Conservation (phyloP, 2,888 invertebrate species). For the Agrotis exclamationis region DNA sequence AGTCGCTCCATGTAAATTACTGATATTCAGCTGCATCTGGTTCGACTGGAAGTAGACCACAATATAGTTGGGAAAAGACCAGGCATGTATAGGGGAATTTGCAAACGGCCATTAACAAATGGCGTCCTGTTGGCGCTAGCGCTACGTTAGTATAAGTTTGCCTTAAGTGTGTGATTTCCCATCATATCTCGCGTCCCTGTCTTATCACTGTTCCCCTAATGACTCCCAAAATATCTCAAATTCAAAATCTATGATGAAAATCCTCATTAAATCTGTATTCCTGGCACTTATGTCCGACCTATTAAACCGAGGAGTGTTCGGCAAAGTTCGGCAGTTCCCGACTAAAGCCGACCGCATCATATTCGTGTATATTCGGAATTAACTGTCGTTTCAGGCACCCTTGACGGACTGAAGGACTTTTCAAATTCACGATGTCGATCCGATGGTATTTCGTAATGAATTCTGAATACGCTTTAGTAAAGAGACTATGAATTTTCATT, state of each 20-base stretch:
- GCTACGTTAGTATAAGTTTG: too few relatives aligned
- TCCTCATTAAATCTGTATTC: constrained; percentile 20
- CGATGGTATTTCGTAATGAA: constrained; percentile 10
- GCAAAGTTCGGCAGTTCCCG: constrained; percentile 50
- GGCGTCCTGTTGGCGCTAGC: too few relatives aligned
- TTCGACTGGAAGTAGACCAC: too few relatives aligned
- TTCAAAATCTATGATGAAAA: constrained; percentile 22
- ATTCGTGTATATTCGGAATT: constrained; percentile 59
- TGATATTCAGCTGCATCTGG: too few relatives aligned
- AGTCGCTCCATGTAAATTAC: too few relatives aligned
- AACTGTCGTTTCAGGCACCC: constrained; percentile 59
- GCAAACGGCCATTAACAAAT: too few relatives aligned
- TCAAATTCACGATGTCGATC: constrained; percentile 53
- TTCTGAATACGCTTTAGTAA: constrained; percentile 6
- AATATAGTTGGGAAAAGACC: too few relatives aligned
- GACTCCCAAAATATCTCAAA: constrained; percentile 16
- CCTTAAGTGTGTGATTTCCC: too few relatives aligned
- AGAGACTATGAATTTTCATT: constrained; percentile 2
- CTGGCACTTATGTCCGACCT: constrained; percentile 27
- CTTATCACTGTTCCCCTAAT: too few relatives aligned
- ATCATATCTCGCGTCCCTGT: too few relatives aligned
- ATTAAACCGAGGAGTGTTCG: constrained; percentile 50
- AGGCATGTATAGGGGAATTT: too few relatives aligned
- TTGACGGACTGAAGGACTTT: constrained; percentile 46
- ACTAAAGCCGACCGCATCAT: constrained; percentile 48